phyloP scores from a whole-genome alignment of 64 coral and sea anemone species.

The Catalaphyllia jardinei region DNA sequence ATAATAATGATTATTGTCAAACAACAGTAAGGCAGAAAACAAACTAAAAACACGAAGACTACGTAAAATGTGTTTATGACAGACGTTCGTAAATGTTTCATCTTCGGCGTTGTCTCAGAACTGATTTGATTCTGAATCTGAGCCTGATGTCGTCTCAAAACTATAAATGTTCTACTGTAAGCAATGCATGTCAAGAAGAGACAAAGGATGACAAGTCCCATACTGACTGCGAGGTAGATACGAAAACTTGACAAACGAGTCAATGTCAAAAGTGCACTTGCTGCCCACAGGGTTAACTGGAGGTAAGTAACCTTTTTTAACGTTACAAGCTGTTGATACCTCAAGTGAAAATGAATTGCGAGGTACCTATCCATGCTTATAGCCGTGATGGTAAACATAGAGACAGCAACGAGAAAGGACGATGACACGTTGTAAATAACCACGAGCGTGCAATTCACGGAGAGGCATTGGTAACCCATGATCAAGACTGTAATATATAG shows the following conservation, averaged over 20 bases:
- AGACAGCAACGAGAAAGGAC: background rate
- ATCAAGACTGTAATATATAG: background rate
- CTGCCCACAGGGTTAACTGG: background rate
- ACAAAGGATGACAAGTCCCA: background rate
- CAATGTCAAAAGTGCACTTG: background rate
- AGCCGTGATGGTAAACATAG: background rate
- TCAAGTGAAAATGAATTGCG: background rate
- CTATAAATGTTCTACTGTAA: background rate
- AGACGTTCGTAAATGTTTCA: background rate
- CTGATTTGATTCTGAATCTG: background rate
- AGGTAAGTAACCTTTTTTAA: background rate
- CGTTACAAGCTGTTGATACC: background rate
- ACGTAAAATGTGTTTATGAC: background rate
- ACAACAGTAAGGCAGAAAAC: background rate
- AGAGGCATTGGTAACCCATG: background rate
- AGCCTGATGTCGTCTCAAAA: background rate
- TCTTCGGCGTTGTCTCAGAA: no score
- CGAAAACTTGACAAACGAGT: background rate
- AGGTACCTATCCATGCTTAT: background rate
- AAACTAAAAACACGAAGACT: background rate
- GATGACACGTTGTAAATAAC: background rate
- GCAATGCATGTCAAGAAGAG: background rate
- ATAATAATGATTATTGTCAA: background rate
- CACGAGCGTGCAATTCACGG: background rate
- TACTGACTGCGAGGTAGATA: background rate